Conservation (phyloP, 2,888 invertebrate species). For the Odontocolon sp. region DNA sequence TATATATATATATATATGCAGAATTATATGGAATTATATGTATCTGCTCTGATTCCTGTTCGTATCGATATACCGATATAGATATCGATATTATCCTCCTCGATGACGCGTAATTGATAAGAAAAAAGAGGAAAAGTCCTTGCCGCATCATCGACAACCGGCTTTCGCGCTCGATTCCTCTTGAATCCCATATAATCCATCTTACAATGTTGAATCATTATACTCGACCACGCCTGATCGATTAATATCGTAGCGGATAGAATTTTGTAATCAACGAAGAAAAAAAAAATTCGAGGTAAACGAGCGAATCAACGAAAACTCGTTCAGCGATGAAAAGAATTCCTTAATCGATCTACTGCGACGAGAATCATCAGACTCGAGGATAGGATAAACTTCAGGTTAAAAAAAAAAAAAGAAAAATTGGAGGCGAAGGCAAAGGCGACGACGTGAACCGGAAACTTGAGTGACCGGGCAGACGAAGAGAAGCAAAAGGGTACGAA, state of each 20-base stretch:
- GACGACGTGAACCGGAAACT: slow-evolving; percentile 21
- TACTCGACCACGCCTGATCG: not conserved
- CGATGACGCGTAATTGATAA: slow-evolving; percentile 27
- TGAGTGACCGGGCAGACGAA: not conserved
- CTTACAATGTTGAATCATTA: slow-evolving; percentile 8
- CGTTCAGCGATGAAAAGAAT: not conserved
- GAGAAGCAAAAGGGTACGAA: not conserved
- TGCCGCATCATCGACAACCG: slow-evolving; percentile 26
- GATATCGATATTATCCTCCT: not conserved
- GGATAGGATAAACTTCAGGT: not conserved
- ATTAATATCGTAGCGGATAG: not conserved
- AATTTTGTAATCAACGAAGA: not conserved
- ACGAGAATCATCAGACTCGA: slow-evolving; percentile 19
- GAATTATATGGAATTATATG: too few relatives aligned
- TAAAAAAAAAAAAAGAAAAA: slow-evolving; percentile 6
- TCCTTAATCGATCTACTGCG: slow-evolving; percentile 14
- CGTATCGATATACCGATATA: slow-evolving; percentile 20
- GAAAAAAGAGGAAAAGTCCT: slow-evolving; percentile 1
- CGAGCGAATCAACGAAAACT: not conserved
- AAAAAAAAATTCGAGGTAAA: not conserved
- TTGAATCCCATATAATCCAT: slow-evolving; percentile 27
- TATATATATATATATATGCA: too few relatives aligned
- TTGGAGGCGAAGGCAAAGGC: not conserved
- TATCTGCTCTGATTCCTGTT: not conserved
- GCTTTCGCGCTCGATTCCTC: slow-evolving; percentile 16